Percentiles rank a stretch among this genome's conserved stretches.
Evolutionary conservation across 2,888 invertebrate genomes (phyloP).

Genomic region (Limnephilus marmoratus): DNA sequence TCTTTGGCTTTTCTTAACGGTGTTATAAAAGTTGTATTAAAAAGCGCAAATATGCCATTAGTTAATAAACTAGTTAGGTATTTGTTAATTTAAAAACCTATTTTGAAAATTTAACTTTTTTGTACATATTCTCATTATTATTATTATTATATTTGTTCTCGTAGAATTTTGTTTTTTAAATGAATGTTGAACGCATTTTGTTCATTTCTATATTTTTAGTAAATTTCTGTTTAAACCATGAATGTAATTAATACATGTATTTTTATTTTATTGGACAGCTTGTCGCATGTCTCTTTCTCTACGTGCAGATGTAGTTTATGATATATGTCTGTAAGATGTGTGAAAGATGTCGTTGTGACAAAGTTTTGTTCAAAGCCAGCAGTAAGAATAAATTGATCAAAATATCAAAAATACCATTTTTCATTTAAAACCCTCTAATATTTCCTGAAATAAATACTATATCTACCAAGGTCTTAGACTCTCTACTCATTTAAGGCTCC

Average conservation of each 20-base stretch:
- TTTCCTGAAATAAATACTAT: not conserved
- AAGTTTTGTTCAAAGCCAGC: slow-evolving; percentile 55
- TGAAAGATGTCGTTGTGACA: slow-evolving; percentile 5
- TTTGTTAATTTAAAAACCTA: slow-evolving; percentile 57
- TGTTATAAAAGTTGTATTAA: slow-evolving; percentile 32
- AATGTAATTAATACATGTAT: slow-evolving; percentile 60
- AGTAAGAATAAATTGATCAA: slow-evolving; percentile 63
- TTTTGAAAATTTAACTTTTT: slow-evolving; percentile 52
- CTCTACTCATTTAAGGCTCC: too few species aligned
- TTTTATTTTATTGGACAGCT: slow-evolving; percentile 52
- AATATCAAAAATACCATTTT: slow-evolving; percentile 50
- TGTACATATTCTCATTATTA: slow-evolving; percentile 51
- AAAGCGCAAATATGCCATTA: slow-evolving; percentile 56
- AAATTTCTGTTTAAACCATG: slow-evolving; percentile 48
- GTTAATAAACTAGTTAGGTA: slow-evolving; percentile 53
- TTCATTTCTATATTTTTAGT: slow-evolving; percentile 57
- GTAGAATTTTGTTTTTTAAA: slow-evolving; percentile 51
- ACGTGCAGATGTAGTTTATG: not conserved
- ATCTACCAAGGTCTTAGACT: too few species aligned
- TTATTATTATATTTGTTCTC: slow-evolving; percentile 47
- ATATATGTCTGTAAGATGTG: slow-evolving; percentile 15
- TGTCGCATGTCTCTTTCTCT: slow-evolving; percentile 15
- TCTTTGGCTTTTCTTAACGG: slow-evolving; percentile 52
- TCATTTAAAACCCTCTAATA: slow-evolving; percentile 29
- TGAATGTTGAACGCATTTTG: slow-evolving; percentile 36